Evolutionary conservation across 2,888 invertebrate genomes (phyloP), one percentile per base, ranked within the genome.

Genomic region (Cephus pulcher): DNA sequence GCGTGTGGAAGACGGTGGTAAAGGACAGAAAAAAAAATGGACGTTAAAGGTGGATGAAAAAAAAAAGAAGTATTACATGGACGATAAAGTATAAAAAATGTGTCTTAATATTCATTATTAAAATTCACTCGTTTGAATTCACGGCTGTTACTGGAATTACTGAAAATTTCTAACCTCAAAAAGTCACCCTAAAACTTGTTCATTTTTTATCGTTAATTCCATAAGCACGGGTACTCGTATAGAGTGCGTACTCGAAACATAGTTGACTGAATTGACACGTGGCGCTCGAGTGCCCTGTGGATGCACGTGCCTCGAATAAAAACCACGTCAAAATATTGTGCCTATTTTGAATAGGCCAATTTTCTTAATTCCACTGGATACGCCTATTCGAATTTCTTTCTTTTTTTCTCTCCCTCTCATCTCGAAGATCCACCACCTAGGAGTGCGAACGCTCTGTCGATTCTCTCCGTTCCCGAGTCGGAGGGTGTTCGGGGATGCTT

Each of bases 301-400:
- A 79, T 74, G 80, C 90, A 89, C 90, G 90, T 89, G 90, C 82
- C 88, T 81, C 82, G 86, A 85, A 88, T 89, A 86, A 90, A 71
- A 89, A 90, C 89, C 89, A 87, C 89, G 88, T 89, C 88, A 87
- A 87, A 89, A 89, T 89, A 89, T 79, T 78, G 76, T 40, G 86
- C 85, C 81, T 83, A 81, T 83, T 85, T 84, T 89, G 88, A 89
- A 90, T 90, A 88, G 88, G 89, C 88, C 89, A 89, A 89, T 89
- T 88, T 87, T 78, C 56, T 56, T 76, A 75, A 74, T 76, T 75
- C 73, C 33, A 34, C 74, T 37, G 74, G 40, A 11, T 11, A 69
- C 12, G 56, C 56, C 56, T 56, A 56, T 56, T 56, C 23, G 23
- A 56, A 9, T 23, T 23, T 40, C 15, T 56, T 56, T 15, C 30